Conservation (phyloP, 2,113 vertebrate genomes). For the Rhipidura dahli region DNA sequence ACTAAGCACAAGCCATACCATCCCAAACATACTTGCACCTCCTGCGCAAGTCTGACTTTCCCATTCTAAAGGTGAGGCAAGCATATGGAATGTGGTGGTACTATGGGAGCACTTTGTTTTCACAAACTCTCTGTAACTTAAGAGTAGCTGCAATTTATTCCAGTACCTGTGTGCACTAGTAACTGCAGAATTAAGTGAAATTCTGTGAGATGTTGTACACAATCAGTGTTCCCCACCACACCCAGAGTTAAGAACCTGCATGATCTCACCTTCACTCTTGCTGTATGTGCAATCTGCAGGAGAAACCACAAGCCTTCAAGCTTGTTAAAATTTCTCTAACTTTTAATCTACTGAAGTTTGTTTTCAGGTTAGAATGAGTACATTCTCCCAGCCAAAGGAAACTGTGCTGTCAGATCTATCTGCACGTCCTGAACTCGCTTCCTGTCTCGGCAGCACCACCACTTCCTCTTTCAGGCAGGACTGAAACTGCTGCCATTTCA, state of each 20-base stretch:
- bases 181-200: neutral
- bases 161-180: neutral
- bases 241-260: neutral
- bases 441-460: neutral
- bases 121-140: neutral
- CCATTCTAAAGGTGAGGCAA: neutral
- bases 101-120: neutral
- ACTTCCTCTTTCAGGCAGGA: constrained; percentile 34
- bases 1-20: neutral
- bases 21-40: neutral
- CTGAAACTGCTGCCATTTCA: constrained; percentile 20
- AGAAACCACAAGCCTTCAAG: neutral
- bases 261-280: neutral
- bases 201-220: neutral
- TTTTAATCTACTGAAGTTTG: neutral
- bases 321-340: neutral
- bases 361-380: neutral
- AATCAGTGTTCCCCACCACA: neutral
- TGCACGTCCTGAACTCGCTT: neutral
- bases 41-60: neutral
- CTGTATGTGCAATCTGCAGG: rapidly evolving
- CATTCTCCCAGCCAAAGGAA: neutral
- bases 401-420: neutral
- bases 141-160: neutral
- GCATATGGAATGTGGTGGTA: rapidly evolving